Conservation (phyloP, 1,140 invertebrate species). For the Neuroterus valhalla region DNA sequence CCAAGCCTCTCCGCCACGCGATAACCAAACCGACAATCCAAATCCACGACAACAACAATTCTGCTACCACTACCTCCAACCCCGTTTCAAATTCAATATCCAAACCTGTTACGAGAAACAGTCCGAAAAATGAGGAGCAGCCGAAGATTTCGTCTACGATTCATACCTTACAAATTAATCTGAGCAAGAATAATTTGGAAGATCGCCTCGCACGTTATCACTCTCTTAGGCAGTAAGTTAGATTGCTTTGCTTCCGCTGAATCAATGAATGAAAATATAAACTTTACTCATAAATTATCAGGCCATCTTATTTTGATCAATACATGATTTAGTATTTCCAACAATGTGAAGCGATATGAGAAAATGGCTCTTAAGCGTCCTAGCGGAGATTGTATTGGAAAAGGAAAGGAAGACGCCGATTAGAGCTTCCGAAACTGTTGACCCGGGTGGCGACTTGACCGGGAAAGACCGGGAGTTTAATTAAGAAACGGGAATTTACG, state of each 20-base stretch:
- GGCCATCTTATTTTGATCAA: too few relatives aligned
- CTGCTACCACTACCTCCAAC: slow-evolving; percentile 31
- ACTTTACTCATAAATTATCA: too few relatives aligned
- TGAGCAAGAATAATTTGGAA: slow-evolving; percentile 30
- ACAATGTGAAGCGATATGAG: too few relatives aligned
- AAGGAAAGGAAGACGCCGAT: too few relatives aligned
- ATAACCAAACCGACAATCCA: slow-evolving; percentile 34
- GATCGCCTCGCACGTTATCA: slow-evolving; percentile 34
- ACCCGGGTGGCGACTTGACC: too few relatives aligned
- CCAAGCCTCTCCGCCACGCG: slow-evolving; percentile 24
- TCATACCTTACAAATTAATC: slow-evolving; percentile 16
- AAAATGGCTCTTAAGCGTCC: too few relatives aligned
- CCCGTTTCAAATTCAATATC: slow-evolving; percentile 30
- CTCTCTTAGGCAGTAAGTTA: slow-evolving; percentile 47
- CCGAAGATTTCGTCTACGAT: slow-evolving; percentile 31
- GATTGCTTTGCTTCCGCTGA: neutral
- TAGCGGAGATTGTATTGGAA: too few relatives aligned
- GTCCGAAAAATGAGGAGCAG: slow-evolving; percentile 19
- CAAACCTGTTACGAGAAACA: slow-evolving; percentile 33
- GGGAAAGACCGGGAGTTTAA: too few relatives aligned
- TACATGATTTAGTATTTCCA: too few relatives aligned
- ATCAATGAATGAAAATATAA: neutral
- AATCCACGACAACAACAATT: slow-evolving; percentile 41
- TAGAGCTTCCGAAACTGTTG: too few relatives aligned
- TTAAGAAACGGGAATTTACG: too few relatives aligned